Conservation (phyloP, 2,797 vertebrate genomes). For the Vireo griseus region DNA sequence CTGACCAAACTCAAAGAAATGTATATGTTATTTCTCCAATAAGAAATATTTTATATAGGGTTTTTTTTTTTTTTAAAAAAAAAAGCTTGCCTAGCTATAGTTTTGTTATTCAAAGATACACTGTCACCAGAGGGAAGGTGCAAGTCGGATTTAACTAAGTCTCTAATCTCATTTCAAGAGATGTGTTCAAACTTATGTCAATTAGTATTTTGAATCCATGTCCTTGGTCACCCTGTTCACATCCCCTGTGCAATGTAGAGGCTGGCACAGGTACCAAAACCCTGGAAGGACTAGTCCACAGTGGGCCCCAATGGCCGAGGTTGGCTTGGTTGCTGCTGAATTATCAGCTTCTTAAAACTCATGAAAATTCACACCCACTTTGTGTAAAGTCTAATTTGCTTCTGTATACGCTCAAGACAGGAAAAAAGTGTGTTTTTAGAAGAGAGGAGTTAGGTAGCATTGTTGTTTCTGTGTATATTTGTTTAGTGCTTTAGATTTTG, state of each 20-base stretch:
- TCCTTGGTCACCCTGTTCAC: not conserved
- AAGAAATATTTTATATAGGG: not conserved
- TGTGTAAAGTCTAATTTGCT: not conserved
- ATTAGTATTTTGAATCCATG: not conserved
- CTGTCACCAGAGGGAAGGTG: not conserved
- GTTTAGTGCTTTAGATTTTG: not conserved
- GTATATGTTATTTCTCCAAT: not conserved
- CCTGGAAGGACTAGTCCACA: not conserved
- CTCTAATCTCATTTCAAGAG: not conserved
- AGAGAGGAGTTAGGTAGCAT: not conserved
- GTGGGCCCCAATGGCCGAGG: no score
- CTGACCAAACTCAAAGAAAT: not conserved
- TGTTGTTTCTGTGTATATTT: not conserved
- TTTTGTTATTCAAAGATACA: not conserved
- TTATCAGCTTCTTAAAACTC: not conserved
- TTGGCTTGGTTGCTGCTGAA: not conserved
- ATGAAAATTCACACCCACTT: not conserved
- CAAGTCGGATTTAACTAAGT: not conserved
- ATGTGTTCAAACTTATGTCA: not conserved
- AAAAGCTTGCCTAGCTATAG: not conserved
- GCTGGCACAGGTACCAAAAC: not conserved
- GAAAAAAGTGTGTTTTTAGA: not conserved
- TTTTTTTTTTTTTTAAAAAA: not conserved
- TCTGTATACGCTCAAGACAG: not conserved
- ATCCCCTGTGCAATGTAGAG: not conserved